Evolutionary conservation across 2,888 invertebrate genomes (phyloP).

Genomic region (Heterodera filipjevi): DNA sequence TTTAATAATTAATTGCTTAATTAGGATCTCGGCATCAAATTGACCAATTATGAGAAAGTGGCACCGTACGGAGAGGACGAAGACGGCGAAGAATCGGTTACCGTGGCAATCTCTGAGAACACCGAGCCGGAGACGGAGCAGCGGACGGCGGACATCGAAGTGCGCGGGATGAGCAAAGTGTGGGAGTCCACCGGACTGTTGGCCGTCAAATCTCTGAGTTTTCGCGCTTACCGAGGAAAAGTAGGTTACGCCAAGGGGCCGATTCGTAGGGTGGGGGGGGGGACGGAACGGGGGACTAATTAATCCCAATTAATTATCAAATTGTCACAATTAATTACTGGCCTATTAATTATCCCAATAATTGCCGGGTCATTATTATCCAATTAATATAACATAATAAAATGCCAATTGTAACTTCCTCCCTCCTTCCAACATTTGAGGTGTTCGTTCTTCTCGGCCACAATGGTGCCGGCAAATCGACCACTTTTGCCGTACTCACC

Average conservation of each 20-base stretch:
- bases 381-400: too few species aligned
- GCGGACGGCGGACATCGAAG: conserved; percentile 49
- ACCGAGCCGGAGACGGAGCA: conserved; percentile 46
- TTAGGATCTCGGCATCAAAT: neutral
- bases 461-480: conserved; percentile 58
- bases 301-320: neutral
- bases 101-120: conserved; percentile 33
- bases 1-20: neutral
- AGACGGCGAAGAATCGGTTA: conserved; percentile 17
- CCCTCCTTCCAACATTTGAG: conserved; percentile 30
- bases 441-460: conserved; percentile 63
- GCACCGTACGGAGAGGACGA: neutral
- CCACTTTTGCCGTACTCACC: conserved; percentile 48
- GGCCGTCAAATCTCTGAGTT: conserved; percentile 57
- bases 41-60: conserved; percentile 7
- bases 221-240: conserved; percentile 57
- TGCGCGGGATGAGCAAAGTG: conserved; percentile 50
- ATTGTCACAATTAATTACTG: too few species aligned
- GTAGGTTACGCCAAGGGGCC: conserved; percentile 25
- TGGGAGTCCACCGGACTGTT: conserved; percentile 54
- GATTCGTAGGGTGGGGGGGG: neutral
- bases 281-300: neutral
- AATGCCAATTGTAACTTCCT: too few species aligned
- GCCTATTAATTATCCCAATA: too few species aligned
- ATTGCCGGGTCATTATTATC: too few species aligned